Evolutionary conservation across 2,797 vertebrate species (phyloP).

Genomic region (Periophthalmus magnuspinnatus): DNA sequence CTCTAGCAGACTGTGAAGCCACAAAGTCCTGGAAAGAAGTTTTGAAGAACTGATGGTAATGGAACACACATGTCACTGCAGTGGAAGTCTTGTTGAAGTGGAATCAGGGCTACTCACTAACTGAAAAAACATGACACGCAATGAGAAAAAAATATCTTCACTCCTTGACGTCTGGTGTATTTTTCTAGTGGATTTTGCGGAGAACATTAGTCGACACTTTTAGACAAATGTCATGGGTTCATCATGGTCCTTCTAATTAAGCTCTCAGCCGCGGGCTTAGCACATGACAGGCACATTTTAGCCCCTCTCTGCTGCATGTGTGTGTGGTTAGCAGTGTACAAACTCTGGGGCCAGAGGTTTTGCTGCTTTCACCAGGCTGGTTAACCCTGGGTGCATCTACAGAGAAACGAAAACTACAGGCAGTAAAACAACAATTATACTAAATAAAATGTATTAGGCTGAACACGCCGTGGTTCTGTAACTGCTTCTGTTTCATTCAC

Average conservation of each 20-base stretch:
- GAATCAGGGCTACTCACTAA: slow-evolving; percentile 42
- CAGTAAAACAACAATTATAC: slow-evolving; percentile 36
- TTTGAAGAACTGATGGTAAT: slow-evolving; percentile 76
- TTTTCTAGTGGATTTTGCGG: slow-evolving; percentile 50
- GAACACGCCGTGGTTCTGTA: background rate
- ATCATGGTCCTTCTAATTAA: slow-evolving; percentile 62
- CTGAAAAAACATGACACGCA: slow-evolving; percentile 34
- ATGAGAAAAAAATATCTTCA: slow-evolving; percentile 3
- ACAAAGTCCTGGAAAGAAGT: slow-evolving; percentile 74
- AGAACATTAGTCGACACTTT: slow-evolving; percentile 30
- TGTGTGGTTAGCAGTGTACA: slow-evolving; percentile 76
- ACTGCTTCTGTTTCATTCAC: background rate
- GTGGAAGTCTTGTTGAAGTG: slow-evolving; percentile 59
- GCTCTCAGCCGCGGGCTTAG: slow-evolving; percentile 43
- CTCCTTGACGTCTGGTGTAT: slow-evolving; percentile 29
- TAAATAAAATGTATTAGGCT: background rate
- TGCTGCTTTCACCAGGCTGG: slow-evolving; percentile 66
- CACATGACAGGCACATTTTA: slow-evolving; percentile 39
- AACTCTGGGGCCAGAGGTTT: slow-evolving; percentile 75
- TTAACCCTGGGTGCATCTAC: slow-evolving; percentile 61
- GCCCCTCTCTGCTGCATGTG: slow-evolving; percentile 38
- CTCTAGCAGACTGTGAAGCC: slow-evolving; percentile 77
- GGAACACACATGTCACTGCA: slow-evolving; percentile 76
- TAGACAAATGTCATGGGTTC: slow-evolving; percentile 41
- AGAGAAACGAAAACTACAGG: background rate